Evolutionary conservation across 2,113 vertebrate genomes (phyloP), one percentile per base, ranked within the genome.

Genomic region (zebrafish (Danio rerio)): DNA sequence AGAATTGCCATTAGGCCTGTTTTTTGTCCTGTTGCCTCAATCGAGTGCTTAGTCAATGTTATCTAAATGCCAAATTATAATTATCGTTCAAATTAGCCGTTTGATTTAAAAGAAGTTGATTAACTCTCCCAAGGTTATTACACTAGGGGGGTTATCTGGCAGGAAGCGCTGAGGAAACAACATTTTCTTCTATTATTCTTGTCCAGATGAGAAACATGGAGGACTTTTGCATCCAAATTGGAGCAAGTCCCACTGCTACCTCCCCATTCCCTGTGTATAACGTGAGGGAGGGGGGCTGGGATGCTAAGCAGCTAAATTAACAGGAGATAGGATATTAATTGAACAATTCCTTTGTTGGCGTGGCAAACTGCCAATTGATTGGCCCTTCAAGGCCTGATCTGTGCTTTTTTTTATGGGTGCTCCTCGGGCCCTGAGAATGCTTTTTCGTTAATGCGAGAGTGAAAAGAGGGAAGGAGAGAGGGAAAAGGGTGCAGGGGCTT

Each of bases 331-430:
- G 93, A 94, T 95, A 95, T 95, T 96, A 96, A 96, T 95, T 95
- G 95, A 95, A 95, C 93, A 92, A 94, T 95, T 96, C 95, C 93
- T 94, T 95, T 96, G 95, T 95, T 95, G 93, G 94, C 92, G 92
- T 95, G 95, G 95, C 94, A 94, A 94, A 94, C 93, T 95, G 91
- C 90, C 92, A 94, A 96, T 96, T 93, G 96, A 96, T 96, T 93
- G 92, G 85, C 50, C 77, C 53, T 74, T 56, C 52, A 49, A 81
- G 47, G 73, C 84, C 79, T 66, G 63, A 77, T 65, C 72, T 52
- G 49, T 40, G 85, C 88, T 90, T 92, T 20, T 40, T 18, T 84
- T 73, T 56, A 84, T 47, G 18, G 74, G 43, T 11, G 9, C 75
- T 78, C 75, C 45, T 78, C 31, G 8, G 61, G 72, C 52, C n/a